Conservation (phyloP, 2,113 vertebrate genomes). For the Oryzias javanicus region DNA sequence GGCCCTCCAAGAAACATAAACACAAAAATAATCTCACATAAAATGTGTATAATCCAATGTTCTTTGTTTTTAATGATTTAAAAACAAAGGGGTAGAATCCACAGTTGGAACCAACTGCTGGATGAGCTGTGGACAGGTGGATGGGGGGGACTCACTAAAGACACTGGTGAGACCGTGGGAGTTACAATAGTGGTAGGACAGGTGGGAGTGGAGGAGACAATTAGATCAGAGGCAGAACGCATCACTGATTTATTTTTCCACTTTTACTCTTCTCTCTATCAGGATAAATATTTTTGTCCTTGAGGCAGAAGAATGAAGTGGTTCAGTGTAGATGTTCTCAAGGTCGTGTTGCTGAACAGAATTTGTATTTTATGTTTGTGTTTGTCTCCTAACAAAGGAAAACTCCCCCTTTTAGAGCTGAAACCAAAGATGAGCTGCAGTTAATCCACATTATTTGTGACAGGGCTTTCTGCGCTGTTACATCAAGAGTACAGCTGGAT, state of each 20-base stretch:
- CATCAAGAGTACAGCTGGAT: neutral
- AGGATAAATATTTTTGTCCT: neutral
- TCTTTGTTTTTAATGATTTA: neutral
- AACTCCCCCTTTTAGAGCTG: neutral
- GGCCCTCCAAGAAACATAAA: too few species aligned
- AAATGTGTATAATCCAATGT: neutral
- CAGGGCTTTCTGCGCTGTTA: neutral
- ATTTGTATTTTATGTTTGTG: neutral
- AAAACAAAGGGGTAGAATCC: neutral
- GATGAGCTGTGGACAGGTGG: slow-evolving; percentile 56
- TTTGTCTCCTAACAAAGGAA: neutral
- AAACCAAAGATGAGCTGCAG: neutral
- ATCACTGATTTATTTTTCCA: slow-evolving; percentile 18
- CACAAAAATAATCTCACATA: too few species aligned
- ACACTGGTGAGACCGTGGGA: slow-evolving; percentile 48
- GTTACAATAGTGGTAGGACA: slow-evolving; percentile 40
- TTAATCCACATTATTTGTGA: neutral
- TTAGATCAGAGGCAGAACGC: slow-evolving; percentile 33
- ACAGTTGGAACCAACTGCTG: neutral
- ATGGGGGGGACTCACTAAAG: slow-evolving; percentile 53
- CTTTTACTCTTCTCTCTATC: neutral
- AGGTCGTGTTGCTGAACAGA: neutral
- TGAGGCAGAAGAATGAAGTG: neutral
- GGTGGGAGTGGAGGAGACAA: slow-evolving; percentile 46
- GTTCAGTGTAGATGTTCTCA: neutral